These are phyloP conservation scores for Forbesichthys papilliferus DNA, from an alignment of 2,113 vertebrate species.

Conservation along the genomic window DNA sequence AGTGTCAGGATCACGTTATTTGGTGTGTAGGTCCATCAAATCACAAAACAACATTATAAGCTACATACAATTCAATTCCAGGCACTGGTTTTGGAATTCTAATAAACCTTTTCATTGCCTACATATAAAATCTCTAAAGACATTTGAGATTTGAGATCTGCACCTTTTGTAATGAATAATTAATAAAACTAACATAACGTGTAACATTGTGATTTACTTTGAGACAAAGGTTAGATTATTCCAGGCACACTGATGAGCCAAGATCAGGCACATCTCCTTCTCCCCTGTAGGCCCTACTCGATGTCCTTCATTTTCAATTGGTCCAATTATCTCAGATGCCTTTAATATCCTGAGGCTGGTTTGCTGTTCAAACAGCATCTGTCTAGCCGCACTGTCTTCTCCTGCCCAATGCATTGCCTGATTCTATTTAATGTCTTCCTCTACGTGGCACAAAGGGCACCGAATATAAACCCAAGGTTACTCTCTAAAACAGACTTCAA, in stretches of 20 bases:
- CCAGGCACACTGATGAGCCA: not conserved
- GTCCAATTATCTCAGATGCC: constrained; percentile 5
- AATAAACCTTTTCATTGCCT: too few species aligned
- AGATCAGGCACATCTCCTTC: not conserved
- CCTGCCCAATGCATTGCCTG: not conserved
- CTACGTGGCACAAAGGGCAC: not conserved
- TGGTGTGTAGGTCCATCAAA: too few species aligned
- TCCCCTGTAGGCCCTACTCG: not conserved
- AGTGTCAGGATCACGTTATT: too few species aligned
- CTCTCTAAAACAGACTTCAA: not conserved
- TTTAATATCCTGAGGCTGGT: constrained; percentile 6
- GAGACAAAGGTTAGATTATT: constrained; percentile 5
- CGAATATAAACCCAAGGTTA: not conserved
- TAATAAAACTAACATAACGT: too few species aligned
- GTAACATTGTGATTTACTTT: not conserved
- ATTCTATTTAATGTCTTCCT: constrained; percentile 3
- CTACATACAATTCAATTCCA: too few species aligned
- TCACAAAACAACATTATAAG: too few species aligned
- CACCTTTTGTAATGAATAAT: too few species aligned
- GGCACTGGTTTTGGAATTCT: too few species aligned
- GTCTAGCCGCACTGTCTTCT: not conserved
- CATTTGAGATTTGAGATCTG: too few species aligned
- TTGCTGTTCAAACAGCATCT: constrained; percentile 11
- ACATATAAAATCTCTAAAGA: too few species aligned
- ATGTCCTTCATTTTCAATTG: constrained; percentile 9